These are phyloP conservation scores for Charaxes varanes DNA, from an alignment of 1,140 invertebrate genomes.

Conservation along the genomic window DNA sequence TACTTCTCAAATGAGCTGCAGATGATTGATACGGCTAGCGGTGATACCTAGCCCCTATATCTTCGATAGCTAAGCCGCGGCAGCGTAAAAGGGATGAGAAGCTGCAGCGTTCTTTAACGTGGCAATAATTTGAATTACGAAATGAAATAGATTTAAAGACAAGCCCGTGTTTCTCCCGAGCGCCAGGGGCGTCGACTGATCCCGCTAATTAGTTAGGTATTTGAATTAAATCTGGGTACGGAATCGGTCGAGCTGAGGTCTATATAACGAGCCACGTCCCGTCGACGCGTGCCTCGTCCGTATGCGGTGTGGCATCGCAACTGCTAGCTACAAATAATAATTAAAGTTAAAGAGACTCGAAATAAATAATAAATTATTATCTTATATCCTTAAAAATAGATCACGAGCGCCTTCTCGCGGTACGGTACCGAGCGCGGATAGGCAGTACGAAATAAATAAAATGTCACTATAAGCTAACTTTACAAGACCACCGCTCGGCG, in stretches of 20 bases:
- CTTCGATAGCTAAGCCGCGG: constrained; percentile 4
- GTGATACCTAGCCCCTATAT: constrained; percentile 26
- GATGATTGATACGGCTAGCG: constrained; percentile 43
- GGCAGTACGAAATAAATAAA: constrained; percentile 71
- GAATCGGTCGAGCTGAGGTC: constrained; percentile 36
- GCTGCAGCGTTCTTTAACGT: no score
- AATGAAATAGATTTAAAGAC: neutral
- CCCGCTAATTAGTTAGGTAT: constrained; percentile 19
- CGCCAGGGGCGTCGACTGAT: constrained; percentile 27
- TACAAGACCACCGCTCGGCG: constrained; percentile 71
- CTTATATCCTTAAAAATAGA: constrained; percentile 73
- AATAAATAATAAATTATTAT: constrained; percentile 75
- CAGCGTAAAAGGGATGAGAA: no score
- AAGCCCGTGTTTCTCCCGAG: constrained; percentile 37
- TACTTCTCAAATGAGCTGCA: constrained; percentile 42
- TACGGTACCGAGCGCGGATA: constrained; percentile 67
- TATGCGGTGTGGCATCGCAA: constrained; percentile 63
- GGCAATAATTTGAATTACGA: no score
- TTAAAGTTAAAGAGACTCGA: constrained; percentile 72
- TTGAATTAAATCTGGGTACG: constrained; percentile 8
- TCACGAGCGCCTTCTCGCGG: constrained; percentile 72
- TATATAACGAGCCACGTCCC: constrained; percentile 53
- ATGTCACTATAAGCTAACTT: constrained; percentile 71
- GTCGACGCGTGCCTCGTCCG: constrained; percentile 59
- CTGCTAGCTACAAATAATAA: constrained; percentile 58